Evolutionary conservation across 1,140 invertebrate genomes (phyloP).

Genomic region (Venturia canescens): DNA sequence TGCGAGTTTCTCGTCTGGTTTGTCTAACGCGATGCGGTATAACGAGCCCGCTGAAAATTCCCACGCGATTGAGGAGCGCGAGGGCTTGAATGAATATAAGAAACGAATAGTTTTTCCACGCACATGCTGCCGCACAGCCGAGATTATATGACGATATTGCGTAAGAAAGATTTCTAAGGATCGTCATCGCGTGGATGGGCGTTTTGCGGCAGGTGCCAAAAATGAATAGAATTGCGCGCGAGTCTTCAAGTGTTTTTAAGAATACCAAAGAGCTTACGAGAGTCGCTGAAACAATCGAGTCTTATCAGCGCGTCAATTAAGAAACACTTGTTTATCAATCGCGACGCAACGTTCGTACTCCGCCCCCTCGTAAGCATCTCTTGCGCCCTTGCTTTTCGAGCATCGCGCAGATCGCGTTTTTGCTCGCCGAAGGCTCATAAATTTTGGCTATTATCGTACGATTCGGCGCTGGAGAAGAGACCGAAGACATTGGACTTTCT

Average conservation of each 20-base stretch:
- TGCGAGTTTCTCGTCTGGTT: background rate
- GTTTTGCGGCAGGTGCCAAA: background rate
- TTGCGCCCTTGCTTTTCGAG: too few relatives aligned
- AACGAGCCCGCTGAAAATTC: background rate
- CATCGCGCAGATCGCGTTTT: too few relatives aligned
- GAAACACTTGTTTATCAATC: too few relatives aligned
- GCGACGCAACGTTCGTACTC: too few relatives aligned
- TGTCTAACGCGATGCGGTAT: background rate
- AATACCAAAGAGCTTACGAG: too few relatives aligned
- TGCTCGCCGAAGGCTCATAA: too few relatives aligned
- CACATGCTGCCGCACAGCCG: slow-evolving; percentile 48
- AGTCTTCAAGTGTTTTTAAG: background rate
- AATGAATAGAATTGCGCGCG: slow-evolving; percentile 58
- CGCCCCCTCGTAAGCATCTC: too few relatives aligned
- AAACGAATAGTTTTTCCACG: slow-evolving; percentile 22
- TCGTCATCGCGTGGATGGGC: background rate
- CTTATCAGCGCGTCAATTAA: too few relatives aligned
- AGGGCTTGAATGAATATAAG: background rate
- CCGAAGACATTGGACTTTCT: slow-evolving; percentile 64
- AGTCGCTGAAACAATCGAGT: too few relatives aligned
- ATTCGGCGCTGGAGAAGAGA: slow-evolving; percentile 34
- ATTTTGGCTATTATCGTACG: slow-evolving; percentile 51
- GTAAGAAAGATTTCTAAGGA: background rate
- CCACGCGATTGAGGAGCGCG: background rate
- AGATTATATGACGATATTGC: slow-evolving; percentile 66